These are phyloP conservation scores for Solenodon paradoxus DNA, from an alignment of 2,113 vertebrate species.

Conservation along the genomic window DNA sequence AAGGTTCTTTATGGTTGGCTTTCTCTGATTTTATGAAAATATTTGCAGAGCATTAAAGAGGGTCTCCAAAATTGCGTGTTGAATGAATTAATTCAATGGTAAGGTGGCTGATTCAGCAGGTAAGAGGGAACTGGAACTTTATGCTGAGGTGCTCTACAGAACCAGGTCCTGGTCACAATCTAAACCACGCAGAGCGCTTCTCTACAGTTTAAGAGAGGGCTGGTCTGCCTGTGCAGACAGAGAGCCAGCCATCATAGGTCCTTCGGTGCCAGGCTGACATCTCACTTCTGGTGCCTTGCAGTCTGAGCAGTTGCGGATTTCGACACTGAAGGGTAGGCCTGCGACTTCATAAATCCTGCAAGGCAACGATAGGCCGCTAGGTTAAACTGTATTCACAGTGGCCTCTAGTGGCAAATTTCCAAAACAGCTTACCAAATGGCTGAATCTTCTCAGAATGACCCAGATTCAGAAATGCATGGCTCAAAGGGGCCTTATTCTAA, in stretches of 20 bases:
- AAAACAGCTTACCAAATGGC: constrained; percentile 6
- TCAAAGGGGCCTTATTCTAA: not conserved
- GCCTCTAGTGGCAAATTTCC: constrained; percentile 62
- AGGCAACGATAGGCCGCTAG: not conserved
- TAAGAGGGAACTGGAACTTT: not conserved
- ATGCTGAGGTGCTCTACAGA: not conserved
- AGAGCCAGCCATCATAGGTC: not conserved
- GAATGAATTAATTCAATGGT: not conserved
- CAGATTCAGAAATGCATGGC: not conserved
- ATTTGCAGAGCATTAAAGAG: not conserved
- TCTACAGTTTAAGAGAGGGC: not conserved
- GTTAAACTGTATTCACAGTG: constrained; percentile 36
- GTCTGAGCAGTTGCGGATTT: constrained; percentile 30
- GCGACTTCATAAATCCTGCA: not conserved
- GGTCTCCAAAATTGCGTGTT: not conserved
- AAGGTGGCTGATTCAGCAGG: not conserved
- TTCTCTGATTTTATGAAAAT: not conserved
- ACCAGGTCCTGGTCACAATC: not conserved
- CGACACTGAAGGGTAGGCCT: not conserved
- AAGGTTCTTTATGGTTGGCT: not conserved
- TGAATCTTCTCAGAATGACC: constrained; percentile 30
- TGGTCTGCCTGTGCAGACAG: not conserved
- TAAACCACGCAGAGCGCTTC: accelerated
- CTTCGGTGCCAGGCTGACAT: not conserved
- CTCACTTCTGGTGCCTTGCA: not conserved